Evolutionary conservation across 2,797 vertebrate species (phyloP), one percentile per base, ranked within the genome.

Genomic region (Uromys caudimaculatus): DNA sequence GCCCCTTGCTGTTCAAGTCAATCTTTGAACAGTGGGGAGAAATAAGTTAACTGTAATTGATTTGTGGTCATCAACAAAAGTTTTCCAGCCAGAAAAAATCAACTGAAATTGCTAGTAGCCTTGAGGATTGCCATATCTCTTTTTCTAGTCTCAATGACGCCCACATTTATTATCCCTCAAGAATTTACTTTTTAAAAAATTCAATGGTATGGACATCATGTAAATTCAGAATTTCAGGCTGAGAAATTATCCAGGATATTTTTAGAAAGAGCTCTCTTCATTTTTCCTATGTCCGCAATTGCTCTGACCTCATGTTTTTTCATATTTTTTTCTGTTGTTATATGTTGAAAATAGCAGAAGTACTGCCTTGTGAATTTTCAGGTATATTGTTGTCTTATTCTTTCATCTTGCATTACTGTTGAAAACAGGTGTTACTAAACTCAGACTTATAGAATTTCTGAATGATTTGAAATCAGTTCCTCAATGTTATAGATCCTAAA

Each of bases 1-100:
- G 24, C 95, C 97, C 77, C 97, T 97, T 96, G 97, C 96, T 98
- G 98, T 92, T 95, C 78, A 95, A 87, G 95, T 95, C 96, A 98
- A 90, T 97, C 91, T 97, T 79, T 89, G 98, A 98, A 97, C 64
- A 94, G 89, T 90, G 82, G 90, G 52, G 90, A 62, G 96, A 98
- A 97, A 98, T 94, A 97, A 92, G 85, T 97, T 98, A 98, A 97
- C 73, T 16, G n/a, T 97, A 98, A 98, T 83, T 95, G 95, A 97
- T 94, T 98, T 97, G 95, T 92, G 92, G 94, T 97, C 62, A 92
- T 98, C 95, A 98, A 95, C 69, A 91, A 84, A 58, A 97, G 69
- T 58, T 94, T 98, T 98, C 78, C 95, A 97, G 95, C 91, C 95
- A 82, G 93, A n/a, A 97, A 97, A 62, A 98, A 98, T 16, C 93